Evolutionary conservation across 30 jellyfish, hydroid and myxozoan species (phyloP).

Genomic region (Aurelia coerulea): DNA sequence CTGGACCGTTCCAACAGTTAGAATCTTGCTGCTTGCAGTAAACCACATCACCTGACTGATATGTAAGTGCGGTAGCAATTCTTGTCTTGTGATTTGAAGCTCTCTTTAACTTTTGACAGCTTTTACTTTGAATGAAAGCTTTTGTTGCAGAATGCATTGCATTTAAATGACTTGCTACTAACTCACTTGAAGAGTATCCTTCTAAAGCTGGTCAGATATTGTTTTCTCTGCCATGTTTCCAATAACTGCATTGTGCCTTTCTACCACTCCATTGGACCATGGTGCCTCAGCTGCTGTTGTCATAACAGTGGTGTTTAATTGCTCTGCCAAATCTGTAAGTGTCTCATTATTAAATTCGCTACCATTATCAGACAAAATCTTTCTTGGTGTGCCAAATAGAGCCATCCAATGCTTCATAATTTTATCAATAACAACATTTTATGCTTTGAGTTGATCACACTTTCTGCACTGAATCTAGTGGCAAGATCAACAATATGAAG

Average conservation of each 20-base stretch:
- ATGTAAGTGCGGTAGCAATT: conserved; percentile 13
- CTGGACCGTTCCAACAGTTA: too few species aligned
- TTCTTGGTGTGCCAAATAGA: conserved; percentile 15
- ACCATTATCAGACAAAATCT: conserved; percentile 48
- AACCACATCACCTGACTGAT: conserved; percentile 16
- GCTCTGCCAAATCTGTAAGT: conserved; percentile 24
- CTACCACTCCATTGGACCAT: conserved; percentile 53
- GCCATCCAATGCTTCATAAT: too few species aligned
- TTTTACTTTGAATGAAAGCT: conserved; percentile 51
- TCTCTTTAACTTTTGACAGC: conserved; percentile 20
- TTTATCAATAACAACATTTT: too few species aligned
- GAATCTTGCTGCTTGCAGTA: background rate
- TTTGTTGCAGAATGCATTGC: conserved; percentile 56
- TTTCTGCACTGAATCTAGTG: too few species aligned
- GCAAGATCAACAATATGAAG: too few species aligned
- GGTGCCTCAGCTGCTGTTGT: conserved; percentile 67
- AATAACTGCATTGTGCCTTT: conserved; percentile 37
- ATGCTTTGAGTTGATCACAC: too few species aligned
- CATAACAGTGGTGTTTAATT: background rate
- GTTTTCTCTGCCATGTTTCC: conserved; percentile 12
- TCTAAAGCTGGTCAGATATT: conserved; percentile 43
- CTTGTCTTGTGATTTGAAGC: conserved; percentile 54
- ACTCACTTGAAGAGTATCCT: background rate
- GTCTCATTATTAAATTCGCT: conserved; percentile 39
- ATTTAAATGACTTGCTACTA: background rate